Conservation (phyloP, 2,888 invertebrate genomes). For the Sinohyriopsis cumingii region DNA sequence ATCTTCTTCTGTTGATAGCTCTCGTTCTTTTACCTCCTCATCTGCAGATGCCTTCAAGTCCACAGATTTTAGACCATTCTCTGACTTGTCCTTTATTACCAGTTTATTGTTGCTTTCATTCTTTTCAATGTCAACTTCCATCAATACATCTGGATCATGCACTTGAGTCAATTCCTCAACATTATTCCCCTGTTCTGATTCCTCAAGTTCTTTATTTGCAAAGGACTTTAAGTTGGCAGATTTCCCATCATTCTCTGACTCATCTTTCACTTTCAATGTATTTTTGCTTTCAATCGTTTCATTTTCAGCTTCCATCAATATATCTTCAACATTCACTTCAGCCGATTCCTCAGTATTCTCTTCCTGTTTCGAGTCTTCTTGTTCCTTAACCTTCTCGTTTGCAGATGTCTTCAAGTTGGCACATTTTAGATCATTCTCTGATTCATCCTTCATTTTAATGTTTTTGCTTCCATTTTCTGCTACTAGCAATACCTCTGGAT, state of each 20-base stretch:
- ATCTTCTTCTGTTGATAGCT: too few relatives aligned
- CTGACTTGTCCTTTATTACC: too few relatives aligned
- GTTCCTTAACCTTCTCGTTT: not conserved
- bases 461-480: not conserved
- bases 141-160: too few relatives aligned
- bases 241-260: not conserved
- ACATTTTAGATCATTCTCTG: conserved; percentile 7
- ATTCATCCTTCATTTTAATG: not conserved
- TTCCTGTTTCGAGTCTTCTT: not conserved
- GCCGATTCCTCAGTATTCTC: not conserved
- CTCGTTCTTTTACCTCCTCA: too few relatives aligned
- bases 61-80: too few relatives aligned
- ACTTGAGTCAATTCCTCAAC: not conserved
- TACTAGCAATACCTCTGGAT: too few relatives aligned
- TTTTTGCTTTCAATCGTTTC: too few relatives aligned
- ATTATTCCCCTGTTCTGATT: not conserved
- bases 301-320: too few relatives aligned
- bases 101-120: too few relatives aligned
- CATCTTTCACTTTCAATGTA: not conserved
- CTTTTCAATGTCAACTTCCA: too few relatives aligned
- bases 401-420: conserved; percentile 15
- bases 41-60: too few relatives aligned
- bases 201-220: not conserved
- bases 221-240: conserved; percentile 17
- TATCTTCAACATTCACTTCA: too few relatives aligned